phyloP scores from a whole-genome alignment of 2,797 vertebrate species.

The Squalus acanthias region DNA sequence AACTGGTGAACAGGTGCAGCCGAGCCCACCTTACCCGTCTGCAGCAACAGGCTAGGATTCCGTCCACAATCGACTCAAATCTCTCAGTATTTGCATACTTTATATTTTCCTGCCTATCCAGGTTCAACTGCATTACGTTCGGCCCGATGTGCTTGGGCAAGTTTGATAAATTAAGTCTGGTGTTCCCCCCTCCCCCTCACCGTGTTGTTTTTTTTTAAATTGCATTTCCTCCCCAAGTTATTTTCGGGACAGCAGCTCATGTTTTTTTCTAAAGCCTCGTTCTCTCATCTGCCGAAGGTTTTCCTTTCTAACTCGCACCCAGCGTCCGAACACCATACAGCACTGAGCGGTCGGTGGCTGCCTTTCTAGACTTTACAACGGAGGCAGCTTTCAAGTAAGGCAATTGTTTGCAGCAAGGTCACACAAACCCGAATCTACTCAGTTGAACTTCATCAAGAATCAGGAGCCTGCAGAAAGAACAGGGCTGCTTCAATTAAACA shows the following conservation, averaged over 20 bases:
- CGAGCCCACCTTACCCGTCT: neutral
- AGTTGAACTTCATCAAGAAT: neutral
- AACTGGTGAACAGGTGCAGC: neutral
- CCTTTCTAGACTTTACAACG: neutral
- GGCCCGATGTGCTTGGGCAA: neutral
- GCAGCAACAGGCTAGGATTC: neutral
- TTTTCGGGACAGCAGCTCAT: neutral
- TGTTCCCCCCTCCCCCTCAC: neutral
- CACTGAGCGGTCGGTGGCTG: neutral
- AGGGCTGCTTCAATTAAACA: too few species aligned
- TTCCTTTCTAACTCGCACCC: neutral
- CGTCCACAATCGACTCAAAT: neutral
- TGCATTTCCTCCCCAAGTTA: neutral
- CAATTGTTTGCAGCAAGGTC: neutral
- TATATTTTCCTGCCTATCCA: neutral
- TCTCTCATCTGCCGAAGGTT: neutral
- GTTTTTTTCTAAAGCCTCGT: neutral
- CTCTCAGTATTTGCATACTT: neutral
- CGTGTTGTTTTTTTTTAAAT: neutral
- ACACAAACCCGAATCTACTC: neutral
- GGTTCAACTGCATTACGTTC: neutral
- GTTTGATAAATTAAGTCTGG: neutral
- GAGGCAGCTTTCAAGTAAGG: neutral
- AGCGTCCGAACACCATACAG: neutral
- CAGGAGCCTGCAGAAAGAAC: too few species aligned